Evolutionary conservation across 2,113 vertebrate genomes (phyloP), one percentile per base, ranked within the genome.

Genomic region (Microcebus jonahi): DNA sequence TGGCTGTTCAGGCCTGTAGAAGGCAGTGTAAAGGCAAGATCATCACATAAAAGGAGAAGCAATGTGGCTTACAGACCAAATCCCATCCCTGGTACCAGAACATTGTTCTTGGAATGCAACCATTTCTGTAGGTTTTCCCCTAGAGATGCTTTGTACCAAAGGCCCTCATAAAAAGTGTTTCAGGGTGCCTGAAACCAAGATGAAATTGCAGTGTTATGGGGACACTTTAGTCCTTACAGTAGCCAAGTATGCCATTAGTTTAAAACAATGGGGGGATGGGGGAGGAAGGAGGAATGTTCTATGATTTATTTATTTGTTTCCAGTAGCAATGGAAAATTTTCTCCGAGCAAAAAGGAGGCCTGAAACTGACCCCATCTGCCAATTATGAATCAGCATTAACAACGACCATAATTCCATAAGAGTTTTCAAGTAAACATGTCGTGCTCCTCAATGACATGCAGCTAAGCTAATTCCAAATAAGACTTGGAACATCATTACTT

Each of bases 161-260:
- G 98, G 97, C 97, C 98, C 98, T 98, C 82, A 55, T 98, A 97
- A 97, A 98, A 98, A 98, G 96, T 98, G 96, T 98, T 98, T 97
- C 97, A 97, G 95, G 97, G 95, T 97, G 98, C 98, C 97, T 98
- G 96, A 97, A 98, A 98, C 98, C 89, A 97, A 98, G 98, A 98
- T 97, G 98, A 98, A 99, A 99, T 57, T 98, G 98, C 98, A 98
- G 97, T 97, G 98, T 98, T 98, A 98, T 71, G 97, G 98, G 98
- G 98, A 98, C 90, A 96, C 97, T 98, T 98, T 97, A 97, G 97
- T 98, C 98, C 98, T 98, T 96, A 95, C 95, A 97, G 98, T 97
- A 97, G 98, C 98, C 98, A 99, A 98, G 97, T 98, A 98, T 97
- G 98, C 98, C 98, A 99, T 99, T 99, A 98, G 98, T 98, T 97